Conservation (phyloP, 2,797 vertebrate species). For the Mus minutoides region DNA sequence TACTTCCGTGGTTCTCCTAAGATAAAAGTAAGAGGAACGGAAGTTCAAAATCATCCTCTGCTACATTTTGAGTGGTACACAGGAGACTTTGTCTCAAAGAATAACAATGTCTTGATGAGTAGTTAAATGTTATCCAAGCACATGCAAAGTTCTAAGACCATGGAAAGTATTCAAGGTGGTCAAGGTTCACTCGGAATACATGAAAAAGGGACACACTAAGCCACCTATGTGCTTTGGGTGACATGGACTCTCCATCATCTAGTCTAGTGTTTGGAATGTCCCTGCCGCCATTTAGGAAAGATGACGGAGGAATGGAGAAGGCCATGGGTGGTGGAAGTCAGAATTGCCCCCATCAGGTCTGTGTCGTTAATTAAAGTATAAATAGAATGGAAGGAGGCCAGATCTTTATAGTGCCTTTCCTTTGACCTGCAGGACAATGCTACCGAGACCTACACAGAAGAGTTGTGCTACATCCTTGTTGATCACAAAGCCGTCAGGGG, state of each 20-base stretch:
- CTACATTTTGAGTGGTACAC: background rate
- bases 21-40: background rate
- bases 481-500: background rate
- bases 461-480: conserved; percentile 80
- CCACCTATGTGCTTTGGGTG: background rate
- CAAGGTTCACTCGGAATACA: background rate
- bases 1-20: too few species aligned
- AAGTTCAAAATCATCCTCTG: background rate
- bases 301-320: background rate
- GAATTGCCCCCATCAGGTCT: background rate
- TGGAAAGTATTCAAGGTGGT: background rate
- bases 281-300: background rate
- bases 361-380: background rate
- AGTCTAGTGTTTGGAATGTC: background rate
- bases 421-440: conserved; percentile 62
- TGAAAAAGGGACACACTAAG: background rate
- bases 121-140: background rate
- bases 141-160: background rate
- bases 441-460: background rate
- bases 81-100: background rate
- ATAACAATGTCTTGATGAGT: background rate
- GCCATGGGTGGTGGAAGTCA: background rate
- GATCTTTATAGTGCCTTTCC: background rate
- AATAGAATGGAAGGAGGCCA: background rate
- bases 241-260: background rate